Evolutionary conservation across 2,888 invertebrate genomes (phyloP), one percentile per base, ranked within the genome.

Genomic region (Masnerella sp.): DNA sequence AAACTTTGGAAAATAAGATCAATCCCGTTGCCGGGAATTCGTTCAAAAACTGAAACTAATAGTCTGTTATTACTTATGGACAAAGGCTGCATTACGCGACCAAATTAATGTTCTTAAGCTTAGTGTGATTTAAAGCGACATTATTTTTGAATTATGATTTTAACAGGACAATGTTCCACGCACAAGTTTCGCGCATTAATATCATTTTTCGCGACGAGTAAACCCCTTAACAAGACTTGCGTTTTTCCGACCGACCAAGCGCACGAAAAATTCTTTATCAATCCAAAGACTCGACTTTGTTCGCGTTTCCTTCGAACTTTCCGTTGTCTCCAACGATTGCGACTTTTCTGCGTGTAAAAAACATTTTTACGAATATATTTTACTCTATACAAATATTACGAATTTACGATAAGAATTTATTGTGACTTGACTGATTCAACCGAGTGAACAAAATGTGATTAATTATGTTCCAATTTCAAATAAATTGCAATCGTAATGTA

Each of bases 371-470:
- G 18, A 25, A 45, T 36, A 36, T 45, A 59, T 45, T 45, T 45
- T 59, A 59, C 15, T 59, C 45, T 47, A 36, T 36, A 32, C 15
- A 34, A 36, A 22, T 36, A 14, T 45, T 22, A 59, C 20, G 59
- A 32, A 45, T 45, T 59, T 59, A 59, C n/a, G 14, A 45, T 32
- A 34, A 43, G 32, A 42, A 58, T 47, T 58, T 42, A 54, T 51
- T 54, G 20, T 58, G 5, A 43, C 40, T 56, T 14, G 43, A 43
- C 43, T 43, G 58, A 51, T 51, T 51, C 15, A 25, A 14, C 15
- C 45, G 15, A n/a, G n/a, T n/a, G 15, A 18, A 1, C 15, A 5
- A 47, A 32, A 47, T 11, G 11, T 34, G 32, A 32, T 17, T 18
- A 36, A 51, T 32, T 47, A 30, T 30, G 47, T 30, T 28, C 32